phyloP scores from a whole-genome alignment of 1,140 invertebrate species.

The Ceratosolen fusciceps region DNA sequence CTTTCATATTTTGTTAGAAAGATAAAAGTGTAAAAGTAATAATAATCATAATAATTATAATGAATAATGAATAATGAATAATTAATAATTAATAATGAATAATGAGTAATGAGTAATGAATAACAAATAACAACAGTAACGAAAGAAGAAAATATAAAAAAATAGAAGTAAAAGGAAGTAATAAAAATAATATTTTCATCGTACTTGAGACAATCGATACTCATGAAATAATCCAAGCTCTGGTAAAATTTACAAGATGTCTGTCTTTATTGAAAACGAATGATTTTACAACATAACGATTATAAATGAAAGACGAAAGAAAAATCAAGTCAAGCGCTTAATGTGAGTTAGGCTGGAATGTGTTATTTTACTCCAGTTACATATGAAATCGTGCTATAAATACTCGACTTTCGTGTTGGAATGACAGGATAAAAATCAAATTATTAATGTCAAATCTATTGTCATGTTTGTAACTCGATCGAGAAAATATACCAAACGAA shows the following conservation, averaged over 20 bases:
- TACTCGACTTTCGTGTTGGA: slow-evolving; percentile 54
- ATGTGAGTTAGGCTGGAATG: slow-evolving; percentile 31
- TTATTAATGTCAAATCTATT: slow-evolving; percentile 40
- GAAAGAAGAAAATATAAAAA: no score
- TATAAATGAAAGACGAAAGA: slow-evolving; percentile 47
- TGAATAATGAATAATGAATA: no score
- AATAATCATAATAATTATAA: no score
- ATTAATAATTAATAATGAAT: no score
- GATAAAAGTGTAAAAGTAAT: no score
- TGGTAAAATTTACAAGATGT: slow-evolving; percentile 60
- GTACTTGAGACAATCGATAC: slow-evolving; percentile 50
- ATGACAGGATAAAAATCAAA: slow-evolving; percentile 37
- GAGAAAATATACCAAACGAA: slow-evolving; percentile 58
- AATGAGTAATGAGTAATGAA: no score
- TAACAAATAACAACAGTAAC: slow-evolving; percentile 20
- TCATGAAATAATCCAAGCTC: slow-evolving; percentile 60
- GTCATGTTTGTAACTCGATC: slow-evolving; percentile 47
- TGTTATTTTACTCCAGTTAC: slow-evolving; percentile 48
- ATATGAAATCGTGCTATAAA: slow-evolving; percentile 53
- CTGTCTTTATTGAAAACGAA: slow-evolving; percentile 63
- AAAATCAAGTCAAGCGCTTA: slow-evolving; percentile 46
- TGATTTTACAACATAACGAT: slow-evolving; percentile 50
- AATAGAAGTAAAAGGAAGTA: no score
- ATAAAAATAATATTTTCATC: background rate
- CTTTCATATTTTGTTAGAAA: slow-evolving; percentile 54